Conservation (phyloP, 2,888 invertebrate genomes). For the Phyllotreta cruciferae region DNA sequence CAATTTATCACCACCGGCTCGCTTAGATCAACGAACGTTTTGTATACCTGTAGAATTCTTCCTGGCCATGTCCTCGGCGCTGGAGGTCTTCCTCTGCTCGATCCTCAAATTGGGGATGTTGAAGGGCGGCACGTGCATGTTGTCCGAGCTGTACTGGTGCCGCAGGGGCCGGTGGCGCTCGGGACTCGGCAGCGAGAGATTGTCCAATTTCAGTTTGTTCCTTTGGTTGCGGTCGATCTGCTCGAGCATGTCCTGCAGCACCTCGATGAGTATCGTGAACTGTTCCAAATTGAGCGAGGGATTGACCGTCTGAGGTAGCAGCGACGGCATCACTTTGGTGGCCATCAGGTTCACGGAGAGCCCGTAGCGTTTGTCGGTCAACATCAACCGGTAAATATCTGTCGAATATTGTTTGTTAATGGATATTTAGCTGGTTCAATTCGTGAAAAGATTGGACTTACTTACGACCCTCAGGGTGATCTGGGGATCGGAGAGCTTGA, state of each 20-base stretch:
- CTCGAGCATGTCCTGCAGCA: conserved; percentile 91
- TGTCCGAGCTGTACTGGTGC: conserved; percentile 86
- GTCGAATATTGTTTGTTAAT: conserved; percentile 49
- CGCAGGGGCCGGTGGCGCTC: conserved; percentile 78
- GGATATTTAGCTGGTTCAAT: background rate
- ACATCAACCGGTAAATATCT: conserved; percentile 92
- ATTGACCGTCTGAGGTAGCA: conserved; percentile 92
- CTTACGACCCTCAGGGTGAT: conserved; percentile 90
- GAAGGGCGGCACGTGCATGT: conserved; percentile 83
- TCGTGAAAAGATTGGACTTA: conserved; percentile 70
- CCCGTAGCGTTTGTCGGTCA: conserved; percentile 89
- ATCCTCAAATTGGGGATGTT: conserved; percentile 88
- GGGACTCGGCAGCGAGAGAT: conserved; percentile 75
- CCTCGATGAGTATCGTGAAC: conserved; percentile 79
- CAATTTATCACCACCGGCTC: background rate
- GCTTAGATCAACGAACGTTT: too few species aligned
- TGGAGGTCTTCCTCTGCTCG: conserved; percentile 87
- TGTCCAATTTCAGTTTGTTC: conserved; percentile 87
- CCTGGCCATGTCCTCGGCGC: conserved; percentile 89
- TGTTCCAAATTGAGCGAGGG: conserved; percentile 84
- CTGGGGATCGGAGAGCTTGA: conserved; percentile 86
- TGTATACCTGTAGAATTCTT: conserved; percentile 86
- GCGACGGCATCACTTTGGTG: conserved; percentile 89
- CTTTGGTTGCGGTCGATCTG: conserved; percentile 88
- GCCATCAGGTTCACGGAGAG: conserved; percentile 91